These are phyloP conservation scores for Trachops cirrhosus DNA, from an alignment of 2,797 vertebrate species.

Conservation along the genomic window DNA sequence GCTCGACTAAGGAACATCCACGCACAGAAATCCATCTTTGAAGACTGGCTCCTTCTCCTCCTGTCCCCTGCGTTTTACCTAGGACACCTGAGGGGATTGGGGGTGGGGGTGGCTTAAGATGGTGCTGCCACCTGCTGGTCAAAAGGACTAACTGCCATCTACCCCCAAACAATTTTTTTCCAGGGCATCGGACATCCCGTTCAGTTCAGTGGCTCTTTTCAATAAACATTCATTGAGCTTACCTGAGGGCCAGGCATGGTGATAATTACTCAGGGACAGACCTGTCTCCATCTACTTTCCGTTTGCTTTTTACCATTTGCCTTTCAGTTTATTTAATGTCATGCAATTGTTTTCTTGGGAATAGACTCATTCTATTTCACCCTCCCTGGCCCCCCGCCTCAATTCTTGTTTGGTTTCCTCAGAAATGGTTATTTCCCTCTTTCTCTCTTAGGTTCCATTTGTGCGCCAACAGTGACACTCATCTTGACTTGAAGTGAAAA, in stretches of 20 bases:
- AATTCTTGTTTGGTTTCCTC: background rate
- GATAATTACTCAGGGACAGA: background rate
- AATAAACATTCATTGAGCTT: background rate
- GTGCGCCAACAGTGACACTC: background rate
- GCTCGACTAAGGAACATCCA: background rate
- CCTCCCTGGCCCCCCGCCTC: background rate
- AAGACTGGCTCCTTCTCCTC: background rate
- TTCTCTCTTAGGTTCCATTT: background rate
- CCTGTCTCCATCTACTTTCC: background rate
- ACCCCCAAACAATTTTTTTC: background rate
- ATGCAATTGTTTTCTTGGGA: background rate
- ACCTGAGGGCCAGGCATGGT: background rate
- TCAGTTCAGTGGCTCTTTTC: background rate
- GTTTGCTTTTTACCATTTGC: background rate
- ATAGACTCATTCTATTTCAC: background rate
- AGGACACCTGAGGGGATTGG: background rate
- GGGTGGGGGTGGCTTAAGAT: background rate
- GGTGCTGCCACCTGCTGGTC: slow-evolving; percentile 66
- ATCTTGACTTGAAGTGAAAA: background rate
- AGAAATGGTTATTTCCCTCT: background rate
- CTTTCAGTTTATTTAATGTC: background rate
- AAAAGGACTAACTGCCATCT: background rate
- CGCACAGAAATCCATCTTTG: background rate
- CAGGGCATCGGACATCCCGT: too few species aligned
- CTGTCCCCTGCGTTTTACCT: background rate